Evolutionary conservation across 1,140 invertebrate genomes (phyloP), one percentile per base, ranked within the genome.

Genomic region (Drosophila orena): DNA sequence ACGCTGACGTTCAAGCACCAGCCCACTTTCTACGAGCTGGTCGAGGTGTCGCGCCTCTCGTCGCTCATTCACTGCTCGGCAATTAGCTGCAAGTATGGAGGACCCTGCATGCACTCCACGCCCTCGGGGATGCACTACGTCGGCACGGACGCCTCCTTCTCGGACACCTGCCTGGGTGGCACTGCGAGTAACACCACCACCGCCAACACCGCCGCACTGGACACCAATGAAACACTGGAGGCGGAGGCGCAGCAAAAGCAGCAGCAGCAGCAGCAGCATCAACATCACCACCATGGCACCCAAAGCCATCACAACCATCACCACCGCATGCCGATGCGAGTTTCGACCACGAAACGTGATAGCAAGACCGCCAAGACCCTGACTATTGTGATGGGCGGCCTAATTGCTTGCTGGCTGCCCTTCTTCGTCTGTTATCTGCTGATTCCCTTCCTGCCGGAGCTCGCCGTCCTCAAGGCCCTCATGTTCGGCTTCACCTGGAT

Each of bases 301-400:
- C 79, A 83, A 34, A 58, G 70, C 34, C 55, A 81, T 42, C 74
- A 66, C 47, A 59, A 64, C 27, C 78, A 73, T 8, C 75, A 73
- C 47, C 90, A 91, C 72, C 81, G 91, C 7, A 76, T 92, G 43
- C 73, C 93, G 8, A 93, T 92, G 65, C 88, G 95, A 52, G 95
- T 95, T 0, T 95, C 95, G 2, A 95, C 95, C 12, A 93, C 95
- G 59, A 93, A 95, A 61, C 93, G 96, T 53, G 97, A 98, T 75
- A 96, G 95, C 2, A 97, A 98, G 93, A 98, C 97, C 0, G 97
- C 97, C 12, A 96, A 98, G 91, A 98, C 97, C 0, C 93, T 98
- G 30, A 97, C 97, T 10, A 95, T 98, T 24, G 97, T 98, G 2
- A 97, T 98, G 24, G 97, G 97, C 5, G 97, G 97, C 7, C 98